Evolutionary conservation across 2,888 invertebrate species (phyloP).

Genomic region (Disparrhopalites patrizii): DNA sequence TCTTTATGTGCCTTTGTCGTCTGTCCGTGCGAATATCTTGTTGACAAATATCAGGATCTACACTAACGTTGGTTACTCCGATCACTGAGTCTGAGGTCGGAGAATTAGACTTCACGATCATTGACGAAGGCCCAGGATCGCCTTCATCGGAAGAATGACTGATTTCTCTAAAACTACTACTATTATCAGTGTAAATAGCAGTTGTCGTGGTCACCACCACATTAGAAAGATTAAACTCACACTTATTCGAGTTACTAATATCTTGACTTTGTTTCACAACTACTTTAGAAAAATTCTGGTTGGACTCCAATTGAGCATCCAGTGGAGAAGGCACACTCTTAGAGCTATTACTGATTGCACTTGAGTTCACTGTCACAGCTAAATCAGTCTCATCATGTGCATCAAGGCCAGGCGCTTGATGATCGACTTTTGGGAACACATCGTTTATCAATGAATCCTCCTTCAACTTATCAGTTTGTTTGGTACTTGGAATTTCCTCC

Average conservation of each 20-base stretch:
- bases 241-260: neutral
- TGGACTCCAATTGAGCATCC: slow-evolving; percentile 6
- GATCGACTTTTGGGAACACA: too few relatives aligned
- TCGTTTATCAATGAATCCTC: too few relatives aligned
- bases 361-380: slow-evolving; percentile 18
- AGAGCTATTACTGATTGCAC: slow-evolving; percentile 21
- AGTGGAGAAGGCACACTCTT: slow-evolving; percentile 22
- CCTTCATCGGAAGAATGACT: slow-evolving; percentile 46
- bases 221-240: neutral
- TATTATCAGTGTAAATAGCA: slow-evolving; percentile 13
- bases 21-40: neutral
- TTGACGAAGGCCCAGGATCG: slow-evolving; percentile 2
- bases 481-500: too few relatives aligned
- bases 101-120: slow-evolving; percentile 13
- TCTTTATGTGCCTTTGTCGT: too few relatives aligned
- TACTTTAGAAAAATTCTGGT: neutral
- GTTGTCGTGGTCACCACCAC: neutral
- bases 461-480: too few relatives aligned
- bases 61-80: neutral
- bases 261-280: slow-evolving; percentile 16
- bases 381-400: slow-evolving; percentile 32
- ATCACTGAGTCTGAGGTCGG: neutral
- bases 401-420: slow-evolving; percentile 5
- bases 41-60: neutral
- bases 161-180: slow-evolving; percentile 7